phyloP scores from a whole-genome alignment of 2,888 invertebrate genomes.

The Homarus gammarus region DNA sequence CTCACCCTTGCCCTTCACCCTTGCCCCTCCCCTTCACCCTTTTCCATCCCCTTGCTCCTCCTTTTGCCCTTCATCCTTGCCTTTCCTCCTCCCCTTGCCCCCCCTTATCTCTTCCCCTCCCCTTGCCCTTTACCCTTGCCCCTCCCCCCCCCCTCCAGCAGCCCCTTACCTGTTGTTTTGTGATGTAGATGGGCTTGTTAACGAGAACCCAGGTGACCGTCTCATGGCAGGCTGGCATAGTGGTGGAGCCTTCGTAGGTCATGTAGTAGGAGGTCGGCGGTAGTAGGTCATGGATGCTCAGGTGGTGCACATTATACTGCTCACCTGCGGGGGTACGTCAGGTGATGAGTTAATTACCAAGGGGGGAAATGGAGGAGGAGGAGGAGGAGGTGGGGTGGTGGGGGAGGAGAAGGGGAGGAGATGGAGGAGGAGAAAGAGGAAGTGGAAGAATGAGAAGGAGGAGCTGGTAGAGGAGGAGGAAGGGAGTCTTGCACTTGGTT shows the following conservation, averaged over 20 bases:
- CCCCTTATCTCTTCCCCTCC: neutral
- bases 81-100: neutral
- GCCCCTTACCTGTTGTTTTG: slow-evolving; percentile 79
- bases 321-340: slow-evolving; percentile 84
- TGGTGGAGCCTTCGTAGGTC: slow-evolving; percentile 98
- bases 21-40: neutral
- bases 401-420: neutral
- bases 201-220: slow-evolving; percentile 99
- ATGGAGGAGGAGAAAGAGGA: neutral
- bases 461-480: neutral
- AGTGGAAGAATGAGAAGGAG: neutral
- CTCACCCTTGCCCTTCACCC: neutral
- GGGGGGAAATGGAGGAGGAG: neutral
- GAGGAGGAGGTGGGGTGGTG: neutral
- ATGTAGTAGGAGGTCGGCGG: slow-evolving; percentile 97
- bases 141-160: neutral
- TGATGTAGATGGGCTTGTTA: slow-evolving; percentile 98
- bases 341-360: neutral
- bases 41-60: neutral
- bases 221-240: slow-evolving; percentile 98
- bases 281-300: slow-evolving; percentile 92
- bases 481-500: no score
- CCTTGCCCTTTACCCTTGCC: no score
- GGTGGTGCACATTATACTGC: slow-evolving; percentile 89
- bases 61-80: neutral